Evolutionary conservation across 2,113 vertebrate species (phyloP), one percentile per base, ranked within the genome.

Genomic region (Phodopus roborovskii): DNA sequence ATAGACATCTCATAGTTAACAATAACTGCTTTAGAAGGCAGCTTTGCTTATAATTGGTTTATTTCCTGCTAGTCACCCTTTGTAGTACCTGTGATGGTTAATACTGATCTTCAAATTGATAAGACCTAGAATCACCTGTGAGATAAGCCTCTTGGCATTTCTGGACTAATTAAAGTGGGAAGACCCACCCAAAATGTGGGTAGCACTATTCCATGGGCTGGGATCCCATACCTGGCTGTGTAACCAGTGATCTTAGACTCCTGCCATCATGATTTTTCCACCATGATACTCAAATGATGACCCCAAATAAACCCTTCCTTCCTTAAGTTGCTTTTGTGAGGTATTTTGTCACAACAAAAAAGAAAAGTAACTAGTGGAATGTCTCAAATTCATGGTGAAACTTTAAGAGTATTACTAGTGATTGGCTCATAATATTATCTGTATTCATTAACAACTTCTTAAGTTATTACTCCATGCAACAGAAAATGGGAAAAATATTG

Each of bases 361-460:
- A 42, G 56, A 62, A 62, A 83, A 12, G 73, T 74, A 42, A 17
- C 30, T 33, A 78, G 48, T 33, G 13, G 15, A 78, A 16, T 53
- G 75, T 60, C 45, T 28, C 50, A 90, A n/a, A 79, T 91, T 92
- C 71, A 81, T 91, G 62, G 73, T 71, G 33, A n/a, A 45, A 90
- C 1, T 50, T 92, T 79, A 93, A 88, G 82, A 96, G 88, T 91
- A 91, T 94, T 89, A 94, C 78, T 75, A 13, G 3, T 78, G 36
- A 73, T 91, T 17, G 83, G 83, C 68, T 94, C 33, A 83, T 77
- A 94, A 62, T 77, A 58, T 78, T 60, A 94, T 42, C 82, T 90
- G 83, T 70, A 66, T 87, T 93, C 75, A 62, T 88, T 94, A 88
- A 62, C 90, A 62, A 62, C 60, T 24, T 62, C 26, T 62, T 26